These are phyloP conservation scores for Allolobophora icterica DNA, from an alignment of 2,888 invertebrate genomes.

Conservation along the genomic window DNA sequence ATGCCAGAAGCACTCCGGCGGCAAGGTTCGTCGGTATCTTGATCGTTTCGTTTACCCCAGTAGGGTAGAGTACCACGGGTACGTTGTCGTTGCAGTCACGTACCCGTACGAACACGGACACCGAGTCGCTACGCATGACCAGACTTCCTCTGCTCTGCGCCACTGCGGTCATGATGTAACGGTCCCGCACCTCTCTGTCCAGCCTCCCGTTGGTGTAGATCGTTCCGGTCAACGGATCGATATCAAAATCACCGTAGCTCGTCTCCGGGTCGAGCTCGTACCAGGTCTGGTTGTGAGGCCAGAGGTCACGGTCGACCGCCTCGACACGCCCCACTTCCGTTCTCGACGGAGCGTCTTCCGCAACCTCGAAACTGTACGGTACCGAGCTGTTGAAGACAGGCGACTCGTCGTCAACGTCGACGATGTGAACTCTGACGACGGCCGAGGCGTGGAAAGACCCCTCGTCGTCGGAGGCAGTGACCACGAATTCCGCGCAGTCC, in stretches of 20 bases:
- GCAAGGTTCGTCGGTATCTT: not conserved
- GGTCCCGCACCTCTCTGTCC: slow-evolving; percentile 3
- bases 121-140: not conserved
- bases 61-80: not conserved
- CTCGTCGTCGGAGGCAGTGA: slow-evolving; percentile 21
- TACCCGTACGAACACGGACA: not conserved
- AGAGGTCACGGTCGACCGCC: slow-evolving; percentile 12
- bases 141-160: not conserved
- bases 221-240: not conserved
- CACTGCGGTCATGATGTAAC: not conserved
- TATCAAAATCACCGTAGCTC: not conserved
- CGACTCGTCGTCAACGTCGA: not conserved
- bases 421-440: not conserved
- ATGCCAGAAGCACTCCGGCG: not conserved
- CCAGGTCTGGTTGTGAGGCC: slow-evolving; percentile 19
- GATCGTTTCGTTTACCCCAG: not conserved
- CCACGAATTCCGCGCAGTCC: not conserved
- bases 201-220: not conserved
- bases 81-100: slow-evolving; percentile 13
- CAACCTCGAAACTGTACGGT: not conserved
- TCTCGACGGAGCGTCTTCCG: not conserved
- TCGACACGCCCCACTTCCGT: slow-evolving; percentile 22
- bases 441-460: not conserved
- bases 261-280: not conserved
- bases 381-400: not conserved